These are phyloP conservation scores for Globodera ellingtonae DNA, from an alignment of 1,140 invertebrate species.

Conservation along the genomic window DNA sequence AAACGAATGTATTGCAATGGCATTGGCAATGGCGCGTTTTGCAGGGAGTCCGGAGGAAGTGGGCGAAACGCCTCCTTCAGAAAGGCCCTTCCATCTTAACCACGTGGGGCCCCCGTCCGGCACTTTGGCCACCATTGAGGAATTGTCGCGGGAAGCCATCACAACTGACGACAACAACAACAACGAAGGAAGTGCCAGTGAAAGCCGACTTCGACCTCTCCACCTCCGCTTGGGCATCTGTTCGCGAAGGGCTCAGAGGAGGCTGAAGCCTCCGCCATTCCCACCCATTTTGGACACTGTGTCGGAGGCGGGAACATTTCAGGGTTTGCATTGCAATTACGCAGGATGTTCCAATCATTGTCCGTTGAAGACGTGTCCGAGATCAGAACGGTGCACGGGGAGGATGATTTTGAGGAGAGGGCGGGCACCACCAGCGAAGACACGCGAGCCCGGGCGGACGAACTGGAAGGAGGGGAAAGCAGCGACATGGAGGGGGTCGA, in stretches of 20 bases:
- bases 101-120: constrained; percentile 14
- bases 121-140: constrained; percentile 26
- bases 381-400: constrained; percentile 59
- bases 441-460: constrained; percentile 57
- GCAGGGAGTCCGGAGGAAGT: neutral
- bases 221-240: constrained; percentile 1
- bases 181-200: constrained; percentile 32
- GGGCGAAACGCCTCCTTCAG: too few species aligned
- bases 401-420: constrained; percentile 36
- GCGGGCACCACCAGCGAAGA: constrained; percentile 52
- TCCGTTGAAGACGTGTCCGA: constrained; percentile 55
- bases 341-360: neutral
- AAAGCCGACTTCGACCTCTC: constrained; percentile 4
- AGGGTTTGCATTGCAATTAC: constrained; percentile 46
- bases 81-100: neutral
- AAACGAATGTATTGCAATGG: neutral
- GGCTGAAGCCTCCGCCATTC: constrained; percentile 29
- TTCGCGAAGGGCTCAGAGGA: constrained; percentile 26
- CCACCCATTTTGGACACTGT: constrained; percentile 46
- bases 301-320: constrained; percentile 64
- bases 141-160: constrained; percentile 18
- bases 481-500: constrained; percentile 27
- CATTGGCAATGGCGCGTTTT: constrained; percentile 26
- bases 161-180: constrained; percentile 41
- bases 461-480: constrained; percentile 34